phyloP scores from a whole-genome alignment of 1,140 invertebrate species.

The Brachionus angularis region DNA sequence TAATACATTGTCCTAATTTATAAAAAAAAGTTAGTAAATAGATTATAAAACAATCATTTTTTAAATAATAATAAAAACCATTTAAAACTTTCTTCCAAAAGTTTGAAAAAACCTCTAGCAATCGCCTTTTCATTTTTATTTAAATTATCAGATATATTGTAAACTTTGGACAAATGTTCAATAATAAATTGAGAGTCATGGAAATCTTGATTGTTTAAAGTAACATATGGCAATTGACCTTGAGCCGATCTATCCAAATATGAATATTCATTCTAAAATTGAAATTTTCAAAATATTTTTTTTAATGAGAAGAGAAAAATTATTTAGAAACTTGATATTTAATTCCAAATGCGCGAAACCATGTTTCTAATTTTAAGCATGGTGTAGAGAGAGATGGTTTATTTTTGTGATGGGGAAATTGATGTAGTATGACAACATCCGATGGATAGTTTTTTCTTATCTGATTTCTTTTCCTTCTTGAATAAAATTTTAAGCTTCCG shows the following conservation, averaged over 20 bases:
- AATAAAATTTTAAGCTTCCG: neutral
- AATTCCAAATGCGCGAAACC: neutral
- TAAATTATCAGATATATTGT: neutral
- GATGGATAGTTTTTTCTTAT: slow-evolving; percentile 15
- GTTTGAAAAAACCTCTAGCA: slow-evolving; percentile 32
- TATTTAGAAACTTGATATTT: neutral
- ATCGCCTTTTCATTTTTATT: slow-evolving; percentile 10
- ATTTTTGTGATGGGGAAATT: neutral
- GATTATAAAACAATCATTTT: neutral
- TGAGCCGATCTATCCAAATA: slow-evolving; percentile 20
- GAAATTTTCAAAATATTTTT: neutral
- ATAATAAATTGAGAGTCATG: slow-evolving; percentile 39
- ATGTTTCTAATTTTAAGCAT: slow-evolving; percentile 34
- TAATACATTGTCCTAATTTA: slow-evolving; percentile 2
- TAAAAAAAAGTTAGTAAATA: neutral
- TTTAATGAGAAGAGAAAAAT: neutral
- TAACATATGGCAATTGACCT: slow-evolving; percentile 32
- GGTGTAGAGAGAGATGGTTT: slow-evolving; percentile 9
- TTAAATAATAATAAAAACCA: neutral
- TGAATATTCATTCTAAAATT: neutral
- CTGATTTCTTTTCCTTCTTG: slow-evolving; percentile 1
- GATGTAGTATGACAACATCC: slow-evolving; percentile 32
- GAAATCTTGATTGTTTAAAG: neutral
- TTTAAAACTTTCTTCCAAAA: slow-evolving; percentile 35
- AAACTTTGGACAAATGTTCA: slow-evolving; percentile 31